These are phyloP conservation scores for Drosophila orena DNA, from an alignment of 1,140 invertebrate genomes.

Conservation along the genomic window DNA sequence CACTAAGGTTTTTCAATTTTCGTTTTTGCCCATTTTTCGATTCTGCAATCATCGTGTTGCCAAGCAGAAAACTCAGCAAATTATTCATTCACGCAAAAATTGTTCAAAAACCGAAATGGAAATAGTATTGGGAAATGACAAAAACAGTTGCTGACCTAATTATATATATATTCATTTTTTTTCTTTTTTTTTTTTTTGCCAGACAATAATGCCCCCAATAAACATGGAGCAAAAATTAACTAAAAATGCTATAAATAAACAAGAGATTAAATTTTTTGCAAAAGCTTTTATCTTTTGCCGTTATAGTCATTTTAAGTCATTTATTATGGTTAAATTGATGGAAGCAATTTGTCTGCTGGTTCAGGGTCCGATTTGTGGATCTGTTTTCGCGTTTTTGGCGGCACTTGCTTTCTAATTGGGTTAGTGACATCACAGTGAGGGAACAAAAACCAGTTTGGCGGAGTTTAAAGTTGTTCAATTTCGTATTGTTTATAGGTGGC, in stretches of 20 bases:
- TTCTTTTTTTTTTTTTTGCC: conserved; percentile 44
- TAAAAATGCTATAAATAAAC: conserved; percentile 35
- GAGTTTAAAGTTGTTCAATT: conserved; percentile 22
- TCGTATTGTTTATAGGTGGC: conserved; percentile 1
- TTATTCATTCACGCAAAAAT: conserved; percentile 38
- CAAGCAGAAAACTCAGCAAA: conserved; percentile 13
- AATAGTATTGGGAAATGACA: conserved; percentile 73
- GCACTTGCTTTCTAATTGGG: conserved; percentile 55
- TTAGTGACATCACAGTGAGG: conserved; percentile 37
- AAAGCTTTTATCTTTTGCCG: conserved; percentile 31
- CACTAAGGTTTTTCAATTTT: conserved; percentile 48
- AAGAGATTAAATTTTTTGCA: conserved; percentile 12
- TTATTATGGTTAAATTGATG: conserved; percentile 32
- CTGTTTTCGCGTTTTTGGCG: conserved; percentile 10
- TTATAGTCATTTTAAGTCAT: conserved; percentile 28
- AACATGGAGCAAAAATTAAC: conserved; percentile 28
- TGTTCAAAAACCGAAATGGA: conserved; percentile 29
- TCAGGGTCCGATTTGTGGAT: conserved; percentile 25
- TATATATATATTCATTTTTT: conserved; percentile 37
- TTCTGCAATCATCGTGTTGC: conserved; percentile 46
- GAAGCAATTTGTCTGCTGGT: conserved; percentile 23
- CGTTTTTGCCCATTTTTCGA: conserved; percentile 41
- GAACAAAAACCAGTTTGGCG: conserved; percentile 35
- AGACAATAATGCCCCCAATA: conserved; percentile 16
- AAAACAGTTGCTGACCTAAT: conserved; percentile 80